These are phyloP conservation scores for Orgyia antiqua DNA, from an alignment of 2,888 invertebrate species.

Conservation along the genomic window DNA sequence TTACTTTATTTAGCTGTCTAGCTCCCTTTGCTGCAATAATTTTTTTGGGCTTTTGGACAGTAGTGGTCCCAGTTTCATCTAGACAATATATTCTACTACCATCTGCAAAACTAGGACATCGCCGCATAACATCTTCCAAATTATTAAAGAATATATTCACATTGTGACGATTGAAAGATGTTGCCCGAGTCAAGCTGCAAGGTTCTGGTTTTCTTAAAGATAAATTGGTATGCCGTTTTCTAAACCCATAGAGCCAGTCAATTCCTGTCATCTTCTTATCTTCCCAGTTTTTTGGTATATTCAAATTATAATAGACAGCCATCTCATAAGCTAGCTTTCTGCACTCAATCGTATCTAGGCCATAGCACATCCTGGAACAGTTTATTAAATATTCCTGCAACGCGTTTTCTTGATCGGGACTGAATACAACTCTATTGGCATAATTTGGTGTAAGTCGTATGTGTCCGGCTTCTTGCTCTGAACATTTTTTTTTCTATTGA, in stretches of 20 bases:
- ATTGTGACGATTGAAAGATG: too few species aligned
- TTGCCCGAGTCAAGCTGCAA: too few species aligned
- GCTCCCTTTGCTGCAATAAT: conserved; percentile 3
- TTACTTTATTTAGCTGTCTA: conserved; percentile 1
- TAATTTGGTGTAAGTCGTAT: conserved; percentile 1
- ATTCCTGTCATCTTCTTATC: background rate
- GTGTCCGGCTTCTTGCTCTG: too few species aligned
- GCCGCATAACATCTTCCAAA: too few species aligned
- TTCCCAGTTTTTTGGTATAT: background rate
- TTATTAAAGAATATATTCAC: too few species aligned
- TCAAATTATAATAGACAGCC: background rate
- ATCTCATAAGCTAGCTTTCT: conserved; percentile 4
- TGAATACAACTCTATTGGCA: conserved; percentile 1
- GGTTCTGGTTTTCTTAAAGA: too few species aligned
- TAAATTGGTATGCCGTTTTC: too few species aligned
- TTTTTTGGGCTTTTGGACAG: conserved; percentile 5
- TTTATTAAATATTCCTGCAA: conserved; percentile 3
- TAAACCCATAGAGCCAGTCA: too few species aligned
- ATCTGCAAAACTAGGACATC: too few species aligned
- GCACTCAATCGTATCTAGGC: conserved; percentile 2
- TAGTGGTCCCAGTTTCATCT: too few species aligned
- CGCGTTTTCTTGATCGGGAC: conserved; percentile 4
- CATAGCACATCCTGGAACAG: conserved; percentile 2
- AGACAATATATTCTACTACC: too few species aligned
- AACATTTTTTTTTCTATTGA: too few species aligned